phyloP scores from a whole-genome alignment of 2,888 invertebrate genomes.

The Hylaea fasciaria region DNA sequence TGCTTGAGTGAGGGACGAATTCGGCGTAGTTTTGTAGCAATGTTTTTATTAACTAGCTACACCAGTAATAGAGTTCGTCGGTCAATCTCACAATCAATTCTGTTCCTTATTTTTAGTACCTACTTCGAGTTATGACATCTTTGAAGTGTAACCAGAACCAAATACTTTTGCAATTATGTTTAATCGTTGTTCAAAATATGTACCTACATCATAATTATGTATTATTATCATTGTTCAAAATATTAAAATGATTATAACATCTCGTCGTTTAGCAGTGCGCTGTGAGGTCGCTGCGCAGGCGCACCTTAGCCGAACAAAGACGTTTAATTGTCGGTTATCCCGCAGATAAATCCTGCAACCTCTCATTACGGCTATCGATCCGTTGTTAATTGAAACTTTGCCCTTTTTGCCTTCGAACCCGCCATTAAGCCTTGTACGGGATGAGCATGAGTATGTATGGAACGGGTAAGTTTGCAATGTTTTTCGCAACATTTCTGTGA shows the following conservation, averaged over 20 bases:
- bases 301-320: slow-evolving; percentile 69
- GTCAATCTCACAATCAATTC: too few species aligned
- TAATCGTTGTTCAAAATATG: too few species aligned
- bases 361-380: slow-evolving; percentile 77
- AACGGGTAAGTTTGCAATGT: slow-evolving; percentile 1
- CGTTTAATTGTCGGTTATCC: slow-evolving; percentile 79
- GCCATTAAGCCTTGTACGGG: slow-evolving; percentile 22
- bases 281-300: slow-evolving; percentile 53
- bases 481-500: slow-evolving; percentile 7
- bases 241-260: neutral
- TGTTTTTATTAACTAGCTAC: neutral
- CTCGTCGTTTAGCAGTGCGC: slow-evolving; percentile 1
- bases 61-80: too few species aligned
- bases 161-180: too few species aligned
- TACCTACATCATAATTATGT: too few species aligned
- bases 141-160: too few species aligned
- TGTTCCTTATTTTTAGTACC: too few species aligned
- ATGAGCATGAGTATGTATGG: neutral
- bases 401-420: slow-evolving; percentile 56
- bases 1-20: neutral
- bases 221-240: too few species aligned
- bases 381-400: slow-evolving; percentile 81
- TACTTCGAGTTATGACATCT: too few species aligned
- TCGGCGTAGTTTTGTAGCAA: neutral
- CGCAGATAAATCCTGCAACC: slow-evolving; percentile 79